Base-by-base conservation (phyloP, 2,888 invertebrate species). In the Argyra leucocephala region DNA sequence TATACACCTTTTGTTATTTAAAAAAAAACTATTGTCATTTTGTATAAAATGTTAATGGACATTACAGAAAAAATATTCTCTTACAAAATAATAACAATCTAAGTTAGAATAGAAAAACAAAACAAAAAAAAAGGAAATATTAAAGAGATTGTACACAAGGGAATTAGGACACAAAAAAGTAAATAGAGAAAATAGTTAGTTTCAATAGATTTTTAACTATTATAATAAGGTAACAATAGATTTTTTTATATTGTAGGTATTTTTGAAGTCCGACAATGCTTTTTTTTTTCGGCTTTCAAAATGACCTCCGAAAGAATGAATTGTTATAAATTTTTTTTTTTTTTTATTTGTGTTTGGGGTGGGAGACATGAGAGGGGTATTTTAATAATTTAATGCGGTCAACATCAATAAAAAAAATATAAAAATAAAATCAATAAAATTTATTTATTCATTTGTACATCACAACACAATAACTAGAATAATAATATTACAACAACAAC, bases 11-110 rank as follows among this genome's bases (percentile, higher is more conserved):
- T 48, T 48, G 48, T 48, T 48, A 48, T 1, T 18, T 48, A 48
- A 48, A 48, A 48, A 48, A 48, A 48, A 48, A 48, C 48, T 48
- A 18, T 48, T 48, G 48, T 48, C 48, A 48, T 48, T 48, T 48
- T n/a, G 18, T 48, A n/a, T n/a, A n/a, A n/a, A 48, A 48, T 48
- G 48, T 48, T 48, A 48, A 48, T 48, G 48, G 48, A 48, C 48
- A 48, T 48, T 48, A 48, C 18, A 15, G 48, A 31, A 48, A 15
- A 48, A 18, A 48, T 18, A 48, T 48, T 48, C 48, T 48, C 18
- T 48, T 31, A 31, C 10, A 31, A 31, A 31, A n/a, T n/a, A 31
- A 31, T 31, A 31, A 31, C 31, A 7, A 31, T 31, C 10, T 10
- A 31, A 31, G 5, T 31, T 10, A 5, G 10, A 31, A 31, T 31